A percentile compares a stretch with the other conserved stretches of the same genome.
phyloP scores from a whole-genome alignment of 2,113 vertebrate species.

The Acrocephalus kingi region DNA sequence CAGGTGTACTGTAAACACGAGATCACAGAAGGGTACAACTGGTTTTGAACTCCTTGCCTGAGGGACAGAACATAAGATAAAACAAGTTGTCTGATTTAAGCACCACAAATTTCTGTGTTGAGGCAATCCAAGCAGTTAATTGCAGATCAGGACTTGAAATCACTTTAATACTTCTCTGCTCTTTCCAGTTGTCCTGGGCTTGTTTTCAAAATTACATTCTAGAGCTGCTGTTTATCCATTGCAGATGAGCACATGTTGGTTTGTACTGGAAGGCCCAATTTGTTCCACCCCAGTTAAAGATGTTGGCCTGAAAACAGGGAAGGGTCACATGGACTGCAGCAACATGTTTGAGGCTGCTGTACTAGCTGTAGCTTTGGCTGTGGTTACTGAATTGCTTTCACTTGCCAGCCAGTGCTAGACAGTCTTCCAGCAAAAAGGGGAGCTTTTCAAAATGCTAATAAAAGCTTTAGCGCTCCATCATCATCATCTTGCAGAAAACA shows the following conservation, averaged over 20 bases:
- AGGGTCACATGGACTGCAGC: neutral
- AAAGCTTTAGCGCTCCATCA: slow-evolving; percentile 56
- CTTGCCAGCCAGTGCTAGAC: neutral
- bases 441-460: slow-evolving; percentile 67
- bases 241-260: neutral
- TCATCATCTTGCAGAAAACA: slow-evolving; percentile 63
- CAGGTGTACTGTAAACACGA: neutral
- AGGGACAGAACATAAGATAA: neutral
- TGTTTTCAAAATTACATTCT: neutral
- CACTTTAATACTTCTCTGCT: neutral
- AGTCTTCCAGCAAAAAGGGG: neutral
- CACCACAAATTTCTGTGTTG: neutral
- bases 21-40: neutral
- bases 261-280: slow-evolving; percentile 47
- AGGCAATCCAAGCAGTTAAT: neutral
- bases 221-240: neutral
- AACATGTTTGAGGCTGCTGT: neutral
- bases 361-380: neutral
- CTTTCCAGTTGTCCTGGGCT: neutral
- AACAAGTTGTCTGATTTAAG: neutral
- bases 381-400: neutral
- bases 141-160: neutral
- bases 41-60: neutral
- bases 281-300: slow-evolving; percentile 63
- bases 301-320: neutral